phyloP scores from a whole-genome alignment of 2,888 invertebrate species.

The Hyles lineata region DNA sequence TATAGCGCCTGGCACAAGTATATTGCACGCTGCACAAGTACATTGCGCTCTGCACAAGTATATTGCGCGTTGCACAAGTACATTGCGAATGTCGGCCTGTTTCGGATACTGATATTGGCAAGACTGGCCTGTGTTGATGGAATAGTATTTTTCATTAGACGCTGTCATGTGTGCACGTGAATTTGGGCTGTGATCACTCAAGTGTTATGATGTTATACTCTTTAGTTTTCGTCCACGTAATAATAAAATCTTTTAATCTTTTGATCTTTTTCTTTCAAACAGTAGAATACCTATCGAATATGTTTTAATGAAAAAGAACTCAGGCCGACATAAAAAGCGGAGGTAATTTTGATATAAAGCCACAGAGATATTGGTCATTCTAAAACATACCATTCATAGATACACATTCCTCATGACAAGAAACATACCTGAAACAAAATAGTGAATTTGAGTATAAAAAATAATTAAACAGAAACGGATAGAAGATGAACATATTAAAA shows the following conservation, averaged over 20 bases:
- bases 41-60: background rate
- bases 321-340: too few species aligned
- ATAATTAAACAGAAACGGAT: background rate
- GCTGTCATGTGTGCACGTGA: background rate
- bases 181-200: too few species aligned
- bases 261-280: too few species aligned
- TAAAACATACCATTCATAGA: background rate
- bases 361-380: too few species aligned
- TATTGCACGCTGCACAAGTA: background rate
- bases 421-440: background rate
- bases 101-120: background rate
- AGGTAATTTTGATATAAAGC: too few species aligned
- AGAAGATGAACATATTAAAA: background rate
- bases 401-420: background rate
- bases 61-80: background rate
- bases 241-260: too few species aligned
- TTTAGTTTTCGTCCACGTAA: too few species aligned
- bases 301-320: too few species aligned
- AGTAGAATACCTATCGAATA: too few species aligned
- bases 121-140: background rate
- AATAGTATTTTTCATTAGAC: conserved; percentile 6
- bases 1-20: background rate
- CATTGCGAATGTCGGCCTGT: conserved; percentile 4
- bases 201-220: too few species aligned
- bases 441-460: background rate